phyloP scores from a whole-genome alignment of 1,140 invertebrate genomes.

The Drepana arcuata region DNA sequence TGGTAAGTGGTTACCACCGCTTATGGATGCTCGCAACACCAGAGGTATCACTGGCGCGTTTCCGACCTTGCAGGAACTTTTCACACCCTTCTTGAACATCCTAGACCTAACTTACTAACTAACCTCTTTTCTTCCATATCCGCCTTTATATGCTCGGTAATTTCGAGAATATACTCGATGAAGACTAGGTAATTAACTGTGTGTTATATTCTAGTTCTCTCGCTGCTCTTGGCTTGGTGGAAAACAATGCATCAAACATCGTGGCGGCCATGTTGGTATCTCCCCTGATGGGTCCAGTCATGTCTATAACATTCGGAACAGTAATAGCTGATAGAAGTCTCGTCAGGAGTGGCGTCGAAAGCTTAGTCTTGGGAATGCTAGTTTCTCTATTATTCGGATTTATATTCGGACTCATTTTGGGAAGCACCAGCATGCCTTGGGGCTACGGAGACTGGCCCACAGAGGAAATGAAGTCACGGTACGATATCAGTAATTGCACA shows the following conservation, averaged over 20 bases:
- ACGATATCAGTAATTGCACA: no score
- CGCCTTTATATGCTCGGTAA: no score
- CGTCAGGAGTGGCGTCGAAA: constrained; percentile 77
- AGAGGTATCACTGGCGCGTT: no score
- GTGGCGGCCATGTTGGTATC: constrained; percentile 92
- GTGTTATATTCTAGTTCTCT: constrained; percentile 68
- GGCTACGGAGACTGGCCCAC: constrained; percentile 85
- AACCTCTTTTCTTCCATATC: no score
- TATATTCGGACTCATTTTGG: constrained; percentile 83
- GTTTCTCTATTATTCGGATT: constrained; percentile 84
- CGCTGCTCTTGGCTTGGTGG: constrained; percentile 74
- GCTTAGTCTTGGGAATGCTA: constrained; percentile 79
- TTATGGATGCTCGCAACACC: no score
- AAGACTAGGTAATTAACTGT: no score
- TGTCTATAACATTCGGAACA: constrained; percentile 87
- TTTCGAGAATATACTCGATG: no score
- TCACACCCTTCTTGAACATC: no score
- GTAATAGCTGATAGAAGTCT: constrained; percentile 81
- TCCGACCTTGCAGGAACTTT: no score
- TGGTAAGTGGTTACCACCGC: no score
- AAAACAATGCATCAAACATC: constrained; percentile 82
- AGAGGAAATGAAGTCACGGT: constrained; percentile 85
- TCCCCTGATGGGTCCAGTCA: constrained; percentile 90
- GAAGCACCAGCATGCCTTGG: constrained; percentile 83
- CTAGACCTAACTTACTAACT: no score